Evolutionary conservation across 2,113 vertebrate species (phyloP), one percentile per base, ranked within the genome.

Genomic region (Baryphthengus martii): DNA sequence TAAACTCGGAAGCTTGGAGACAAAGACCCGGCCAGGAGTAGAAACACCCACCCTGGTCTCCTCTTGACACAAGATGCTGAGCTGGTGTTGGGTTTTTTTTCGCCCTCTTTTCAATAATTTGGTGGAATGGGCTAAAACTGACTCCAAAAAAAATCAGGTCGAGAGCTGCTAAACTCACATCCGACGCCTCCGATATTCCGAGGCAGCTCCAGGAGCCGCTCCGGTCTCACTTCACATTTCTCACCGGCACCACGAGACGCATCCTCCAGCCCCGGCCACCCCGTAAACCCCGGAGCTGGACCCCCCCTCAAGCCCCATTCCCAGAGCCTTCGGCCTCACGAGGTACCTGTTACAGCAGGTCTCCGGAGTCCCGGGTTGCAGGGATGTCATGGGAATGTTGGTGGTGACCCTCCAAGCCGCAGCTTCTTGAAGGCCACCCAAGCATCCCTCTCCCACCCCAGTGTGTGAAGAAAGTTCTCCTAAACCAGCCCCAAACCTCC

Each of bases 361-460:
- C 29, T 55, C 49, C 0, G 0, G 14, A 39, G 47, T 63, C 71
- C 58, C 1, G 2, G 50, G 23, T 1, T 1, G 5, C 0, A 4
- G 15, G 50, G 58, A 11, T 71, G 33, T 2, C 26, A 28, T 12
- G 24, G 42, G 24, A 78, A 77, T 52, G 33, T 59, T 5, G 56
- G 24, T 55, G 25, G 13, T 40, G 65, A 67, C 37, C 23, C 28
- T 26, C 18, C 37, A 20, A 86, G 52, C 39, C 0, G 1, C 40
- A 40, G 49, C 50, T 92, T 76, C 20, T 18, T 12, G 17, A 58
- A 29, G 62, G 66, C 42, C 50, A 77, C 78, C 65, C 44, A 35
- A 78, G 15, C 1, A 7, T 49, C 72, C 81, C 56, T 16, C 53
- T 78, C 56, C 86, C 25, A 47, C 14, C 17, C 61, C 86, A 73